These are phyloP conservation scores for Habropoda laboriosa DNA, from an alignment of 1,140 invertebrate genomes.

Conservation along the genomic window DNA sequence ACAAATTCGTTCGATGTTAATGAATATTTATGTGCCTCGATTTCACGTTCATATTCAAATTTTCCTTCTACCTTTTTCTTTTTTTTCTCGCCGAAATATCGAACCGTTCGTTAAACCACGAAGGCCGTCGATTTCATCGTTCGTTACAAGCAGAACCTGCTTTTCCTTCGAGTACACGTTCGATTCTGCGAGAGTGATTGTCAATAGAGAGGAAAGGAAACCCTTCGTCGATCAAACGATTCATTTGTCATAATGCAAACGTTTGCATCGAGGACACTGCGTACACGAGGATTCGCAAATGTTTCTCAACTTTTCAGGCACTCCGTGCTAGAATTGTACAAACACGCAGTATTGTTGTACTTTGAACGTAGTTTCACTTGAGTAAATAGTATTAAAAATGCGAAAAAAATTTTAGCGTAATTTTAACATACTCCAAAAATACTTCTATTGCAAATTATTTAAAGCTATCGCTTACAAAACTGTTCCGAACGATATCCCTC, in stretches of 20 bases:
- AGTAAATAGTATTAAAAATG: background rate
- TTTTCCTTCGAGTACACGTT: background rate
- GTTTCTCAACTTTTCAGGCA: constrained; percentile 9
- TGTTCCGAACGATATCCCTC: too few species aligned
- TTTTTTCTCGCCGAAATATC: background rate
- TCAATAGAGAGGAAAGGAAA: background rate
- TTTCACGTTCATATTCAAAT: background rate
- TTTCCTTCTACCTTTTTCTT: too few species aligned
- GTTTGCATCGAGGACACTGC: background rate
- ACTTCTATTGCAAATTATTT: too few species aligned
- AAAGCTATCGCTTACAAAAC: too few species aligned
- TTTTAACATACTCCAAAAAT: too few species aligned
- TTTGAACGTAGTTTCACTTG: constrained; percentile 15
- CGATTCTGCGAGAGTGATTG: background rate
- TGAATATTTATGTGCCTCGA: background rate
- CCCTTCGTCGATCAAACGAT: background rate
- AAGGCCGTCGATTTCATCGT: background rate
- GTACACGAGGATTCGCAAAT: constrained; percentile 12
- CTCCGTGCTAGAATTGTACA: background rate
- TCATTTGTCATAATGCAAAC: background rate
- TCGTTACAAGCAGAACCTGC: background rate
- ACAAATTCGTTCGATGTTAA: background rate
- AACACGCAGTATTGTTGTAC: background rate
- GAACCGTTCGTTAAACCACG: background rate
- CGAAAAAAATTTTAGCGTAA: background rate